phyloP scores from a whole-genome alignment of 2,888 invertebrate genomes.

The Dolichopus griseipennis region DNA sequence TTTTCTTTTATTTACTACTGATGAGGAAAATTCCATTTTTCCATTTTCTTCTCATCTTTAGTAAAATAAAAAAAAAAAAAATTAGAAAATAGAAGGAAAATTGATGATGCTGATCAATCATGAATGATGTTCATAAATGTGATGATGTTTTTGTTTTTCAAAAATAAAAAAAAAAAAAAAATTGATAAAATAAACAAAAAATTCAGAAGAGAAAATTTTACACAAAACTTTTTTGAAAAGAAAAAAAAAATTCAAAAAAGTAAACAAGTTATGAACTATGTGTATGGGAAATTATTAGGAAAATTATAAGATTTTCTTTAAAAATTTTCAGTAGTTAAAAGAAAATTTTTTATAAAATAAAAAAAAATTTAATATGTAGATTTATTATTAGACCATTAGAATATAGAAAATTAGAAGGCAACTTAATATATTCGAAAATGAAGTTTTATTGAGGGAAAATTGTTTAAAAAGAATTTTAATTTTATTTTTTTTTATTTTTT shows the following conservation, averaged over 20 bases:
- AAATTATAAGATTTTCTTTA: too few species aligned
- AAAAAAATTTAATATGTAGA: too few species aligned
- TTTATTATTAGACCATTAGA: too few species aligned
- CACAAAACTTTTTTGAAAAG: neutral
- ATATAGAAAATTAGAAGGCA: too few species aligned
- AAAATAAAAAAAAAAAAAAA: neutral
- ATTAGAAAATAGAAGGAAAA: neutral
- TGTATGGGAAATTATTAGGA: too few species aligned
- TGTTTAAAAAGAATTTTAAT: too few species aligned
- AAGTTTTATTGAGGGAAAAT: too few species aligned
- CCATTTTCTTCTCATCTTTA: neutral
- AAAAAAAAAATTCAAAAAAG: neutral
- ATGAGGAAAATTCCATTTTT: neutral
- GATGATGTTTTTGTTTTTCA: neutral
- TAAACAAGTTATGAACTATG: too few species aligned
- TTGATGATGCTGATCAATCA: slow-evolving; percentile 4
- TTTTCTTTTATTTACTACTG: neutral
- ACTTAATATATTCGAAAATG: too few species aligned
- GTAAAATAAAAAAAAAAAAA: neutral
- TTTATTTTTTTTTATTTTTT: too few species aligned
- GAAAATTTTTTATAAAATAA: too few species aligned
- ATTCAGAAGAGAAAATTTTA: neutral
- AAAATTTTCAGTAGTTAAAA: too few species aligned
- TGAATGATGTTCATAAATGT: neutral
- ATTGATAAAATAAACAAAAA: neutral